Evolutionary conservation across 2,113 vertebrate genomes (phyloP).

Genomic region (Hippocampus zosterae): DNA sequence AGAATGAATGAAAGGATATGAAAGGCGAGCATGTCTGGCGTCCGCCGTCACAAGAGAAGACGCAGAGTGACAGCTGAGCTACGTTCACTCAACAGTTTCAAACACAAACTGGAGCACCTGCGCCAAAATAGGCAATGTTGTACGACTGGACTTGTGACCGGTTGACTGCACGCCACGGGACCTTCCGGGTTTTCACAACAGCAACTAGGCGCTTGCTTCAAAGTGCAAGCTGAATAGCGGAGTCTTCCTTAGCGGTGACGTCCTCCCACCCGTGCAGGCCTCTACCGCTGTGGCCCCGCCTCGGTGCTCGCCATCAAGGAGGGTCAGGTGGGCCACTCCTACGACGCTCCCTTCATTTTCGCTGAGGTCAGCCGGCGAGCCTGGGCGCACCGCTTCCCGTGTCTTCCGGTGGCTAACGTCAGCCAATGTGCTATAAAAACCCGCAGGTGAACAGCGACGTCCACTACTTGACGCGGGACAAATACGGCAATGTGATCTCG

Average conservation of each 20-base stretch:
- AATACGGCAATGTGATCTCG: slow-evolving; percentile 61
- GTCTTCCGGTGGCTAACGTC: too few relatives aligned
- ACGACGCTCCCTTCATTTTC: slow-evolving; percentile 82
- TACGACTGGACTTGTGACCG: too few relatives aligned
- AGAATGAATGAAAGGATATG: too few relatives aligned
- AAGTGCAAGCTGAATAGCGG: neutral
- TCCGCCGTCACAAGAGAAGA: too few relatives aligned
- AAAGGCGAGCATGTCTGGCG: too few relatives aligned
- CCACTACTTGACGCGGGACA: slow-evolving; percentile 66
- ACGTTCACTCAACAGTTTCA: too few relatives aligned
- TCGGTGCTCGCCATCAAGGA: slow-evolving; percentile 82
- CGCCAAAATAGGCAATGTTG: too few relatives aligned
- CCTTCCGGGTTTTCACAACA: neutral
- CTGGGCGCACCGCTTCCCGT: too few relatives aligned
- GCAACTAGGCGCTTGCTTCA: neutral
- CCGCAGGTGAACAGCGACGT: slow-evolving; percentile 85
- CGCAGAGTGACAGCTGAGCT: too few relatives aligned
- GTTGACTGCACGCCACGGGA: too few relatives aligned
- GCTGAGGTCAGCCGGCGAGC: slow-evolving; percentile 75
- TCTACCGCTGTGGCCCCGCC: slow-evolving; percentile 85
- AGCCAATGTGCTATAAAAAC: too few relatives aligned
- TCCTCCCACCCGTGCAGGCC: slow-evolving; percentile 63
- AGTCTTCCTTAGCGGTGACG: neutral
- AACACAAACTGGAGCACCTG: too few relatives aligned
- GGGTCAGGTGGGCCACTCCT: slow-evolving; percentile 77